phyloP scores from a whole-genome alignment of 2,888 invertebrate genomes.

The Zelleria hepariella region DNA sequence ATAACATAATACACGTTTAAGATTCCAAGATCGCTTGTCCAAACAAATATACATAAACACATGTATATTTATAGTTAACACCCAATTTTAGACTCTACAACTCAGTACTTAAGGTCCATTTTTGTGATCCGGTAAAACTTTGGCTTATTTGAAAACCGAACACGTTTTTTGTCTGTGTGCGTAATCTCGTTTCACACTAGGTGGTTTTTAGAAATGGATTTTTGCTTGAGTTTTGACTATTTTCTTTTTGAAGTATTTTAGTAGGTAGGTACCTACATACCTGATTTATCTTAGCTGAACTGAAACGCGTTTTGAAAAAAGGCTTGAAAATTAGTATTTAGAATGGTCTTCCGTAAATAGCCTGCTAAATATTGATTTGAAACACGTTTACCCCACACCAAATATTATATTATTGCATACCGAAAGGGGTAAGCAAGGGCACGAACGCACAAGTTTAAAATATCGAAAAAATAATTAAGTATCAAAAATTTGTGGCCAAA shows the following conservation, averaged over 20 bases:
- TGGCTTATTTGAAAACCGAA: slow-evolving; percentile 39
- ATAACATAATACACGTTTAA: not conserved
- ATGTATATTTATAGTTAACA: not conserved
- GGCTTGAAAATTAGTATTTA: too few species aligned
- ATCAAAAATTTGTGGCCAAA: not conserved
- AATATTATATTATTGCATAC: not conserved
- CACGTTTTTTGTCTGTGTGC: slow-evolving; percentile 28
- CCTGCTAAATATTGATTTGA: not conserved
- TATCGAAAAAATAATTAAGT: too few species aligned
- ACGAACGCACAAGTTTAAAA: too few species aligned
- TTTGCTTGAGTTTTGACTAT: not conserved
- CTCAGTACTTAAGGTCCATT: slow-evolving; percentile 12
- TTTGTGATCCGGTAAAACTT: slow-evolving; percentile 11
- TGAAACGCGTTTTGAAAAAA: too few species aligned
- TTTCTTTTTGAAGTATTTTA: not conserved
- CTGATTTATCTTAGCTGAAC: too few species aligned
- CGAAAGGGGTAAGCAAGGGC: not conserved
- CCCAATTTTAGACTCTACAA: slow-evolving; percentile 7
- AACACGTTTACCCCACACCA: not conserved
- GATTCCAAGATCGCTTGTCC: slow-evolving; percentile 5
- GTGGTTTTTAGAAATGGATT: slow-evolving; percentile 14
- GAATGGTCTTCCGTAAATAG: too few species aligned
- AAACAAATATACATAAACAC: slow-evolving; percentile 6
- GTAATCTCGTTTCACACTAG: slow-evolving; percentile 26
- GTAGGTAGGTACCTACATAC: not conserved